Conservation (phyloP, 2,113 vertebrate genomes). For the Halichoerus grypus region DNA sequence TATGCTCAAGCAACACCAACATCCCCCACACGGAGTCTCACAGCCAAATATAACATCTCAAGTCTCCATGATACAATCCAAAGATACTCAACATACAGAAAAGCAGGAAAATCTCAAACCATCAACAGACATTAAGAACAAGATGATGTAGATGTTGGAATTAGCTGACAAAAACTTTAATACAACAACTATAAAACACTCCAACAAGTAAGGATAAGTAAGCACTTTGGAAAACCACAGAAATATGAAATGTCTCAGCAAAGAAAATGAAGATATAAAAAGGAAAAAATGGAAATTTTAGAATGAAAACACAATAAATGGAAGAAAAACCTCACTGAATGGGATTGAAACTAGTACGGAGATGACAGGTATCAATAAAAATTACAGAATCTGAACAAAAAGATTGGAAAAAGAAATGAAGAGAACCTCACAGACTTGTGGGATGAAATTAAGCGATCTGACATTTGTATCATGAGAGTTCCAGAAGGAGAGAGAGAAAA, state of each 20-base stretch:
- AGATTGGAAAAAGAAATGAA: background rate
- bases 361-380: background rate
- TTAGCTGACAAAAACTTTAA: background rate
- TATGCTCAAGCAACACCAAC: background rate
- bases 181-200: background rate
- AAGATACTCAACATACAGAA: background rate
- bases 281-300: background rate
- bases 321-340: background rate
- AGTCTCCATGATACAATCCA: background rate
- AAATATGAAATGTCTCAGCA: background rate
- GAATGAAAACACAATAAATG: background rate
- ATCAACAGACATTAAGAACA: background rate
- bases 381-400: background rate
- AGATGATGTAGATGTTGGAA: background rate
- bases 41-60: background rate
- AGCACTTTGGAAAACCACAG: background rate
- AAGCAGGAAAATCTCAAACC: background rate
- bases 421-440: background rate
- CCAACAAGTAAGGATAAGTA: background rate
- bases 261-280: background rate
- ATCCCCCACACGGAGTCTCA: background rate
- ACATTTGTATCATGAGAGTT: background rate
- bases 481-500: background rate
- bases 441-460: background rate
- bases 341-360: background rate